Conservation (phyloP, 2,797 vertebrate species). For the Allobates femoralis region DNA sequence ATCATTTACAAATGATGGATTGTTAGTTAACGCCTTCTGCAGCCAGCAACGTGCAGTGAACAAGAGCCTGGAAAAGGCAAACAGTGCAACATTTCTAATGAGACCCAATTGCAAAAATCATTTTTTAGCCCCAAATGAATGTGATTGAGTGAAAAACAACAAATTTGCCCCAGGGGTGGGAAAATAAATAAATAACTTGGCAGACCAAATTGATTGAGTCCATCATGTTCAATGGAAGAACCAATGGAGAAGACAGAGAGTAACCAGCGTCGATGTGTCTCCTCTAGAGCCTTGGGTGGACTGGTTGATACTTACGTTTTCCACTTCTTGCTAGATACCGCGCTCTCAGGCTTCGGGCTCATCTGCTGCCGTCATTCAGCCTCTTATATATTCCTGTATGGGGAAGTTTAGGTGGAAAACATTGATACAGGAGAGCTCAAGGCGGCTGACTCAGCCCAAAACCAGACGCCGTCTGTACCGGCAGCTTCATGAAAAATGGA, state of each 20-base stretch:
- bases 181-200: too few species aligned
- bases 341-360: not conserved
- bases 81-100: too few species aligned
- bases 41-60: too few species aligned
- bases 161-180: too few species aligned
- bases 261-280: not conserved
- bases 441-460: constrained; percentile 27
- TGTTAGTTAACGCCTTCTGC: too few species aligned
- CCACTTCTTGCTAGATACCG: not conserved
- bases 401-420: constrained; percentile 67
- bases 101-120: too few species aligned
- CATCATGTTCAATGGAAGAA: not conserved
- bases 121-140: too few species aligned
- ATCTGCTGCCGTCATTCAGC: not conserved
- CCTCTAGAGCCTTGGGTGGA: not conserved
- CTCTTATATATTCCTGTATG: constrained; percentile 68
- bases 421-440: constrained; percentile 5
- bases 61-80: too few species aligned
- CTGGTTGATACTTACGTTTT: not conserved
- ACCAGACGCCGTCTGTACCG: not conserved
- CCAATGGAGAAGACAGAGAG: not conserved
- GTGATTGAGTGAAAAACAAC: too few species aligned
- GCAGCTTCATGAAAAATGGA: not conserved
- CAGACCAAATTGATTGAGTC: not conserved
- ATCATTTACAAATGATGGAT: too few species aligned